Percentiles rank a stretch among this genome's conserved stretches.
Conservation (phyloP, 2,888 invertebrate species). For the Drosophila kambysellisi region DNA sequence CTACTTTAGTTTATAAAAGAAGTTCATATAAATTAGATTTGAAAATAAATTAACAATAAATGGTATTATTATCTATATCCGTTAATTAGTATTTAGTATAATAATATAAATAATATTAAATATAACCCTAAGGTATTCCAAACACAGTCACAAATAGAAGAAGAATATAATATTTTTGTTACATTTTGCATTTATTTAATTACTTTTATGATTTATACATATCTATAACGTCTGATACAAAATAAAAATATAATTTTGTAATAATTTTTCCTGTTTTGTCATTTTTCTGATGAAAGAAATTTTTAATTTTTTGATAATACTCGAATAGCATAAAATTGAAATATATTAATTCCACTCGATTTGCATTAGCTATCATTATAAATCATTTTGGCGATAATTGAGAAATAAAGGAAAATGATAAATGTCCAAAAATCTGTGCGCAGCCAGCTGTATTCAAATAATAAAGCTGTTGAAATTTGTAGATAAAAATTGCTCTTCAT, state of each 20-base stretch:
- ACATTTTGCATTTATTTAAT: no score
- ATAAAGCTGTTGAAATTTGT: constrained; percentile 73
- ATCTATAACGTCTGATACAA: background rate
- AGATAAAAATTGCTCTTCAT: constrained; percentile 68
- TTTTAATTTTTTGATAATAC: background rate
- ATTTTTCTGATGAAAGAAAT: background rate
- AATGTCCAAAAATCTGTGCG: constrained; percentile 30
- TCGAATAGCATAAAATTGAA: background rate
- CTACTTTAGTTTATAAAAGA: background rate
- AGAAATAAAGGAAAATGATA: constrained; percentile 25
- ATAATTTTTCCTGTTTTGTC: no score
- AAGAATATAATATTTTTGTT: background rate
- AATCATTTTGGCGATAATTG: constrained; percentile 43
- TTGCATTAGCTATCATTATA: constrained; percentile 54
- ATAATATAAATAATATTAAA: background rate
- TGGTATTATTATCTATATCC: background rate
- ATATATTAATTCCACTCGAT: constrained; percentile 42
- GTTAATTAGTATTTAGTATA: background rate
- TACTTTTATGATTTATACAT: background rate
- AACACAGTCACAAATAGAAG: background rate
- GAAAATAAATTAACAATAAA: background rate
- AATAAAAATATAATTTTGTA: background rate
- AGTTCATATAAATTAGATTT: background rate
- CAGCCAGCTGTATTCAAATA: constrained; percentile 8
- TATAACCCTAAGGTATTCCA: background rate